These are phyloP conservation scores for Tanypteryx hageni DNA, from an alignment of 2,888 invertebrate genomes.

Conservation along the genomic window DNA sequence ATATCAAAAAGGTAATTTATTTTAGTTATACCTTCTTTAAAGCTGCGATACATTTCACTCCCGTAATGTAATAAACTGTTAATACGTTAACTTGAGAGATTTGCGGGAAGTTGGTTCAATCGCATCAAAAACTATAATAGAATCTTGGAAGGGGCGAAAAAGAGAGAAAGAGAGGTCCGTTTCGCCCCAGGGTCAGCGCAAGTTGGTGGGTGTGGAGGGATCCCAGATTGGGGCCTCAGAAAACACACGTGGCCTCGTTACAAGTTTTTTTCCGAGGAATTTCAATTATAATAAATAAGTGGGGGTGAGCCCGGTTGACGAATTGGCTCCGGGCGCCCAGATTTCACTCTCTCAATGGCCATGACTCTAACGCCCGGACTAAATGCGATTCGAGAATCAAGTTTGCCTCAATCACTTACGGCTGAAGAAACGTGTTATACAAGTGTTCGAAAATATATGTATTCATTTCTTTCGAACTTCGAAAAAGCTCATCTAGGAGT, in stretches of 20 bases:
- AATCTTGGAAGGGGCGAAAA: too few species aligned
- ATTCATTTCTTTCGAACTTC: neutral
- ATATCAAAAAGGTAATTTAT: too few species aligned
- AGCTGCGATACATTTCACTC: too few species aligned
- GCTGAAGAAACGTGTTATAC: neutral
- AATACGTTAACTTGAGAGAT: too few species aligned
- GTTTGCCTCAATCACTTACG: neutral
- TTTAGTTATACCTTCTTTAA: too few species aligned
- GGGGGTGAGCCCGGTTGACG: neutral
- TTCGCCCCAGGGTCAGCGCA: too few species aligned
- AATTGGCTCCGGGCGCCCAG: neutral
- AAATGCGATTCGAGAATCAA: neutral
- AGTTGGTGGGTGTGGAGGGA: neutral
- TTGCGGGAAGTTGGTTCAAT: too few species aligned
- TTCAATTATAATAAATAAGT: constrained; percentile 35
- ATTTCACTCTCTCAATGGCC: neutral
- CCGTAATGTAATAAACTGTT: too few species aligned
- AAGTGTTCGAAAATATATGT: neutral
- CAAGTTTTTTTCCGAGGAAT: constrained; percentile 5
- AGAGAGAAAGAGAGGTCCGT: too few species aligned
- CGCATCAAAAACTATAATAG: too few species aligned
- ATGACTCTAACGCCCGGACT: neutral
- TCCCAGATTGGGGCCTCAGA: neutral
- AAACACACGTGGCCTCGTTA: neutral
- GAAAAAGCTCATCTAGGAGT: neutral